These are phyloP conservation scores for Phrynocephalus guinanensis DNA, from an alignment of 2,797 vertebrate genomes.

Conservation along the genomic window DNA sequence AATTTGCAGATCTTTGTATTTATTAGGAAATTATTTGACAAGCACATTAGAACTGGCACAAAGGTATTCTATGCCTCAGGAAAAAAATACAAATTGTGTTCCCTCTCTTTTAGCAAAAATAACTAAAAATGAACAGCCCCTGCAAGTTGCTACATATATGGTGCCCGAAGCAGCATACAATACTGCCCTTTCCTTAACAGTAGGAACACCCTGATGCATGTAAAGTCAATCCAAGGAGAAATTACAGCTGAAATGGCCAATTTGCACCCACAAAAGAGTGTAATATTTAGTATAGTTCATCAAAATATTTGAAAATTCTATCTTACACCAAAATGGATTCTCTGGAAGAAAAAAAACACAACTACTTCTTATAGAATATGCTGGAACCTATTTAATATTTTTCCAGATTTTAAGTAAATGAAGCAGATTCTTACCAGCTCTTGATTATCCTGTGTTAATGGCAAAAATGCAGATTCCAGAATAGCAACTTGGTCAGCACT, in stretches of 20 bases:
- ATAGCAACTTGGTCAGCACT: conserved; percentile 85
- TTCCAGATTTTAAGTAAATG: conserved; percentile 13
- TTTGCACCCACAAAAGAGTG: conserved; percentile 16
- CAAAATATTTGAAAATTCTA: not conserved
- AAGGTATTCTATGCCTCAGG: too few relatives aligned
- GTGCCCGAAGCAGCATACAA: not conserved
- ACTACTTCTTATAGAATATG: conserved; percentile 26
- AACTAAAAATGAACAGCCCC: not conserved
- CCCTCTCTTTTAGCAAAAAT: not conserved
- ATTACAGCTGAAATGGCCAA: conserved; percentile 23
- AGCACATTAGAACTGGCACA: not conserved
- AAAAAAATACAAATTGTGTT: not conserved
- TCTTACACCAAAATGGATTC: conserved; percentile 23
- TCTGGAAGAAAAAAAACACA: conserved; percentile 46
- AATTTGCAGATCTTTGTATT: not conserved
- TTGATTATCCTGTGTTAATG: conserved; percentile 88
- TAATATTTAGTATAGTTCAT: not conserved
- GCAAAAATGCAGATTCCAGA: conserved; percentile 91
- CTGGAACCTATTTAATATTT: conserved; percentile 16
- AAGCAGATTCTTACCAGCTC: conserved; percentile 80
- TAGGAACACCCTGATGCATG: not conserved
- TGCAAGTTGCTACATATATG: not conserved
- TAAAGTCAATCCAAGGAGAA: not conserved
- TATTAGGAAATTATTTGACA: not conserved
- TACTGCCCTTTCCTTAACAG: not conserved